Base-by-base conservation (phyloP, 2,113 vertebrate genomes). In the Phaetusa simplex region DNA sequence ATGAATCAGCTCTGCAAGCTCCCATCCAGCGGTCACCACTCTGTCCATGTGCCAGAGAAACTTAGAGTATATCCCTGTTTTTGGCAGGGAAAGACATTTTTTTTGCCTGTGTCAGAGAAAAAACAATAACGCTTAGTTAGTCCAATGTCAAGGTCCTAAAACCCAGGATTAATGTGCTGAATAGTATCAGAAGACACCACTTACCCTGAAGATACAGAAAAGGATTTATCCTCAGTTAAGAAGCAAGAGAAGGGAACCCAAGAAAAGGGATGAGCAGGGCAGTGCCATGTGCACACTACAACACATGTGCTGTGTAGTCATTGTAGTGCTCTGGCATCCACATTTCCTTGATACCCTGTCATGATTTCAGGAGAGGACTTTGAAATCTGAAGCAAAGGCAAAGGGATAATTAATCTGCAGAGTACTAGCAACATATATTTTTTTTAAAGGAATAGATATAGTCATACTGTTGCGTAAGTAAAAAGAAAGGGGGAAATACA, bases 221-320 rank as follows among this genome's bases (percentile, higher is more conserved):
- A 55, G 4, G 15, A 64, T 73, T 90, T 90, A 64, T 34, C 24
- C 5, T 47, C 42, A 69, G 16, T 38, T 69, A 67, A 52, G 34
- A 62, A 78, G 24, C 10, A 71, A 71, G 56, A 38, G 42, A 56
- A 73, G 16, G 9, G 11, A 88, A 49, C 2, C 12, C 45, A 77
- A 58, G 40, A 74, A 76, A 58, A 50, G 29, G 16, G 14, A 5
- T 38, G 49, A 78, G 16, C n/a, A 38, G 15, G 65, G 38, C 59
- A 81, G 11, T 50, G 38, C 13, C 62, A 43, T 12, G 29, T 43
- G 50, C n/a, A n/a, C 8, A 11, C 7, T 45, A 12, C 8, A 79
- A 36, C 18, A 58, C 0, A 1, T 30, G 11, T 34, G 27, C 32
- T 50, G 32, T 3, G 1, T 36, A 52, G 34, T 29, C 42, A 58